phyloP scores from a whole-genome alignment of 2,113 vertebrate species.

The Salvelinus namaycush region DNA sequence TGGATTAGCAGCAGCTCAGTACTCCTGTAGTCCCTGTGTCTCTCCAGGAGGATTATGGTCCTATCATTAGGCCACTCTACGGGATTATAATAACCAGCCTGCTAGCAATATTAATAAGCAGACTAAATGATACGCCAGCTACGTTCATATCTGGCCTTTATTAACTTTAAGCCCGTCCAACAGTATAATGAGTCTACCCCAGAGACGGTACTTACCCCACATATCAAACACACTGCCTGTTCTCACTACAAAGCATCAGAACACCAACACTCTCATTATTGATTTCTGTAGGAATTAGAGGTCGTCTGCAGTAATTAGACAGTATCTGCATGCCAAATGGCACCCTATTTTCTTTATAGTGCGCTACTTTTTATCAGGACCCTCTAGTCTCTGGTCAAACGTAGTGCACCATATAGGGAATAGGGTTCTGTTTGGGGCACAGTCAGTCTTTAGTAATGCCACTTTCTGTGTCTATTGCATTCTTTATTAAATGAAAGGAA shows the following conservation, averaged over 20 bases:
- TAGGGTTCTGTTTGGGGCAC: too few relatives aligned
- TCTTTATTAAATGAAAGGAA: not conserved
- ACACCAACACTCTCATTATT: too few relatives aligned
- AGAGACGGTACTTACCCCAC: slow-evolving; percentile 25
- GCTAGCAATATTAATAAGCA: not conserved
- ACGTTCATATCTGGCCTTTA: slow-evolving; percentile 45
- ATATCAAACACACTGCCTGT: slow-evolving; percentile 40
- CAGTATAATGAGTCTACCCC: slow-evolving; percentile 4
- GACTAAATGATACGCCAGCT: slow-evolving; percentile 22
- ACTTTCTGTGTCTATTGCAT: not conserved
- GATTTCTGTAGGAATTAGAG: too few relatives aligned
- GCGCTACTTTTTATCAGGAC: too few relatives aligned
- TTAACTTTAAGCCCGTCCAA: slow-evolving; percentile 30
- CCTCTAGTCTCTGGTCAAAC: too few relatives aligned
- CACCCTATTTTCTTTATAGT: too few relatives aligned
- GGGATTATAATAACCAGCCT: slow-evolving; percentile 43
- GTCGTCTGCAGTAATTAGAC: too few relatives aligned
- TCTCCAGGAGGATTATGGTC: slow-evolving; percentile 51
- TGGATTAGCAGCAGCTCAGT: slow-evolving; percentile 41
- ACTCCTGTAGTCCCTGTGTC: slow-evolving; percentile 51
- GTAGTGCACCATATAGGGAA: too few relatives aligned
- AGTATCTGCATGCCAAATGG: too few relatives aligned
- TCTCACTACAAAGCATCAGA: slow-evolving; percentile 9
- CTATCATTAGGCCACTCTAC: slow-evolving; percentile 39
- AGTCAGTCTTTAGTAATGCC: too few relatives aligned